Conservation (phyloP, 2,797 vertebrate genomes). For the Lutjanus argentimaculatus region DNA sequence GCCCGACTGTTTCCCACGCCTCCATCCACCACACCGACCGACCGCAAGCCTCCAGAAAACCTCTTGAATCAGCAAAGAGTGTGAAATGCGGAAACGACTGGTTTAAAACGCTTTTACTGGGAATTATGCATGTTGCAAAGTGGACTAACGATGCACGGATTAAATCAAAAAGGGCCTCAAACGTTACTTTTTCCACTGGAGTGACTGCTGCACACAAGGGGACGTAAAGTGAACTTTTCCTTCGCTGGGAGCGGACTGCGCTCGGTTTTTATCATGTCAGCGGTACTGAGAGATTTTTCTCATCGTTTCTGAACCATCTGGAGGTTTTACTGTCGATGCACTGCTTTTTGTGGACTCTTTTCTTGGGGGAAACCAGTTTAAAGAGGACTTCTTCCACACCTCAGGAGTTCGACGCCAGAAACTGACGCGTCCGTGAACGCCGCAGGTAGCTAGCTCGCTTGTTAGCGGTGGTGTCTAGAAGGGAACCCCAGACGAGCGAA, state of each 20-base stretch:
- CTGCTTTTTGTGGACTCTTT: background rate
- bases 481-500: too few species aligned
- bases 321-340: background rate
- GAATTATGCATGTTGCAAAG: slow-evolving; percentile 32
- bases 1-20: slow-evolving; percentile 62
- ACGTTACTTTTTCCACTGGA: slow-evolving; percentile 45
- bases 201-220: slow-evolving; percentile 22
- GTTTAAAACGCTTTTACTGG: background rate
- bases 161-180: slow-evolving; percentile 8
- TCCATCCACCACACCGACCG: slow-evolving; percentile 2
- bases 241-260: slow-evolving; percentile 15
- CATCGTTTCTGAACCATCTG: background rate
- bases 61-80: slow-evolving; percentile 29
- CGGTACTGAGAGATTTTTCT: background rate
- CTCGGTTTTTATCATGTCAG: slow-evolving; percentile 22
- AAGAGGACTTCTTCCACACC: slow-evolving; percentile 59
- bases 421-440: slow-evolving; percentile 65
- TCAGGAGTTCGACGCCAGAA: slow-evolving; percentile 65
- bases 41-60: slow-evolving; percentile 28
- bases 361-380: background rate
- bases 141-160: slow-evolving; percentile 38
- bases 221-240: slow-evolving; percentile 70
- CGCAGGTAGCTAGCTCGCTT: slow-evolving; percentile 66
- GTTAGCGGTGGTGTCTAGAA: slow-evolving; percentile 28
- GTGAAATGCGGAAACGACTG: slow-evolving; percentile 45